phyloP scores from a whole-genome alignment of 2,888 invertebrate genomes.

The Coelopa pilipes region DNA sequence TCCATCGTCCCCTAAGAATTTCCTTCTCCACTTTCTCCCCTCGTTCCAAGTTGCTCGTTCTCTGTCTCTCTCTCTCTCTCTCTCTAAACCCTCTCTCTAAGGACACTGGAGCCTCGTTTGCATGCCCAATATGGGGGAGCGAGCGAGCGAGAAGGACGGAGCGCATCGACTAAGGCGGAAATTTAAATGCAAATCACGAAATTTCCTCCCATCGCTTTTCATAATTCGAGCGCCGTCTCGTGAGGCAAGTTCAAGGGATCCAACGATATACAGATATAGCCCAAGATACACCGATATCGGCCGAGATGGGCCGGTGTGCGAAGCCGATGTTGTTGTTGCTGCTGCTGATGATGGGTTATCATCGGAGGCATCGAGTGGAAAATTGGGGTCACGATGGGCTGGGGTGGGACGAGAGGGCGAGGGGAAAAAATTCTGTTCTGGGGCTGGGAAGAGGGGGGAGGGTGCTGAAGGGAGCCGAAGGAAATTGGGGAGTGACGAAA shows the following conservation, averaged over 20 bases:
- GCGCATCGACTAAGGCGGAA: not conserved
- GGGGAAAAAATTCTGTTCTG: not conserved
- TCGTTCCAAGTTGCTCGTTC: not conserved
- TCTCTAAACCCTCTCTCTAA: not conserved
- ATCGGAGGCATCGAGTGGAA: not conserved
- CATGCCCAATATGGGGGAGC: no score
- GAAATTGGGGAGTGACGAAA: not conserved
- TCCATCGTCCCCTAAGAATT: no score
- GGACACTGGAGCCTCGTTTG: no score
- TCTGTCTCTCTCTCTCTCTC: not conserved
- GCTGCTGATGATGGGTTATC: conserved; percentile 13
- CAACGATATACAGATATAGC: not conserved
- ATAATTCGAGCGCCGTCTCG: conserved; percentile 16
- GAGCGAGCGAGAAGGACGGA: no score
- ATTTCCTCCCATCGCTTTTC: conserved; percentile 25
- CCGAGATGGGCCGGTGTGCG: not conserved
- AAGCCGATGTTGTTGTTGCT: not conserved
- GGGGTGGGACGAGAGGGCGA: no score
- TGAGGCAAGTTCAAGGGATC: not conserved
- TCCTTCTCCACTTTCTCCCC: no score
- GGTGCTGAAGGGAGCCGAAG: not conserved
- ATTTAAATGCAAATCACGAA: conserved; percentile 33
- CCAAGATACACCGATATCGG: not conserved
- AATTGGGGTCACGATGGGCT: no score
- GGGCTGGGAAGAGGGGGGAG: not conserved